These are phyloP conservation scores for Anoura caudifer DNA, from an alignment of 2,113 vertebrate species.

Conservation along the genomic window DNA sequence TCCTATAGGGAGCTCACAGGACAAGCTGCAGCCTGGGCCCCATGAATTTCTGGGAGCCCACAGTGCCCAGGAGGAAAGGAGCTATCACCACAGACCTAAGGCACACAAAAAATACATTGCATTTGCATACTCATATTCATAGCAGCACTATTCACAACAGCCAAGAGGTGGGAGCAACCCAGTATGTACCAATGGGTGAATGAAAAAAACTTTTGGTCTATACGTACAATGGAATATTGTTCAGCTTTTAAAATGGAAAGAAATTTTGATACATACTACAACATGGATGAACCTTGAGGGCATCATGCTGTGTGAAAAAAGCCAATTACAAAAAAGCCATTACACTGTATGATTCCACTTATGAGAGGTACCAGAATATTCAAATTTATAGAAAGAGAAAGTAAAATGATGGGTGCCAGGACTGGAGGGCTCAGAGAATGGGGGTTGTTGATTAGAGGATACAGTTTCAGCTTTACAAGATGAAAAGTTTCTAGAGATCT, in stretches of 20 bases:
- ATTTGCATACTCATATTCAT: rapidly evolving
- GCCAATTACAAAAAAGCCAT: neutral
- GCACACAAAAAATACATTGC: neutral
- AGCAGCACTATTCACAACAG: rapidly evolving
- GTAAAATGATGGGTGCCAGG: rapidly evolving
- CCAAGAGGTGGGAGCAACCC: neutral
- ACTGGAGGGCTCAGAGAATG: neutral
- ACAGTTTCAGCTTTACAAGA: neutral
- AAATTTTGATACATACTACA: neutral
- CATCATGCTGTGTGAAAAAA: neutral
- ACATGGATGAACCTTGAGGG: neutral
- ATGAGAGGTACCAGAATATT: rapidly evolving
- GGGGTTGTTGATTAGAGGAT: neutral
- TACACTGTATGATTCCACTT: neutral
- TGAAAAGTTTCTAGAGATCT: neutral
- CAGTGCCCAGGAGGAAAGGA: neutral
- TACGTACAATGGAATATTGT: rapidly evolving
- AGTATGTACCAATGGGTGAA: rapidly evolving
- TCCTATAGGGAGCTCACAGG: too few relatives aligned
- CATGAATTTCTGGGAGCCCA: rapidly evolving
- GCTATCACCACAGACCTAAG: too few relatives aligned
- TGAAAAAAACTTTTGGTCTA: rapidly evolving
- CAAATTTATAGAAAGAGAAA: neutral
- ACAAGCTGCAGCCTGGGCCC: neutral
- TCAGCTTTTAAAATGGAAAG: neutral